A percentile compares a stretch with the other conserved stretches of the same genome.
These are phyloP conservation scores for Vipera ursinii DNA, from an alignment of 2,797 vertebrate genomes.

Conservation along the genomic window DNA sequence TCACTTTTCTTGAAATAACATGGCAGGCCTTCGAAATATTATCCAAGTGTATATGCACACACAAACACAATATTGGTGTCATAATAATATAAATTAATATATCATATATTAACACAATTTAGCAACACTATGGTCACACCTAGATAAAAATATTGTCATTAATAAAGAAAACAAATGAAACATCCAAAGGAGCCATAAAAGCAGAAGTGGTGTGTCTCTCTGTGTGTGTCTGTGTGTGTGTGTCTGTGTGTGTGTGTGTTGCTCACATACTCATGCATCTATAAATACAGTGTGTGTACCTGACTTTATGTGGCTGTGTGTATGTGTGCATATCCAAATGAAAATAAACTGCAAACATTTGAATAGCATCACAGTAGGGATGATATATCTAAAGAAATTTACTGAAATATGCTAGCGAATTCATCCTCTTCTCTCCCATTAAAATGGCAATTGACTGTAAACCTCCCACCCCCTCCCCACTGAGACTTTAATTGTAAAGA, in stretches of 20 bases:
- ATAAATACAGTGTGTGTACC: background rate
- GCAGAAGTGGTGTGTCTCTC: slow-evolving; percentile 30
- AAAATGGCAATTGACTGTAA: slow-evolving; percentile 80
- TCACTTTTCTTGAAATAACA: slow-evolving; percentile 65
- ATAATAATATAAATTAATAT: background rate
- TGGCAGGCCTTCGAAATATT: slow-evolving; percentile 68
- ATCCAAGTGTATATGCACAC: slow-evolving; percentile 50
- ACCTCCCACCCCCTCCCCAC: slow-evolving; percentile 78
- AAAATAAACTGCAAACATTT: slow-evolving; percentile 82
- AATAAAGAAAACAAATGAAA: slow-evolving; percentile 67
- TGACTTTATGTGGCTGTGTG: background rate
- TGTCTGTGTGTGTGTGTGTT: too few relatives aligned
- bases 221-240: too few relatives aligned
- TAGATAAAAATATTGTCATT: slow-evolving; percentile 70
- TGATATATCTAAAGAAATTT: slow-evolving; percentile 80
- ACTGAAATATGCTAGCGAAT: slow-evolving; percentile 76
- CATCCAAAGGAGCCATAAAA: slow-evolving; percentile 56
- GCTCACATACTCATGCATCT: too few relatives aligned
- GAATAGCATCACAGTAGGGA: slow-evolving; percentile 81
- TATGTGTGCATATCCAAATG: slow-evolving; percentile 52
- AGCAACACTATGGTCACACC: background rate
- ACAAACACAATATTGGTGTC: background rate
- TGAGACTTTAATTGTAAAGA: slow-evolving; percentile 85
- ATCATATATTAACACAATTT: background rate
- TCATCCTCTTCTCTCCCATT: slow-evolving; percentile 80